These are phyloP conservation scores for Chlorodrepanis virens DNA, from an alignment of 2,113 vertebrate species.

Conservation along the genomic window DNA sequence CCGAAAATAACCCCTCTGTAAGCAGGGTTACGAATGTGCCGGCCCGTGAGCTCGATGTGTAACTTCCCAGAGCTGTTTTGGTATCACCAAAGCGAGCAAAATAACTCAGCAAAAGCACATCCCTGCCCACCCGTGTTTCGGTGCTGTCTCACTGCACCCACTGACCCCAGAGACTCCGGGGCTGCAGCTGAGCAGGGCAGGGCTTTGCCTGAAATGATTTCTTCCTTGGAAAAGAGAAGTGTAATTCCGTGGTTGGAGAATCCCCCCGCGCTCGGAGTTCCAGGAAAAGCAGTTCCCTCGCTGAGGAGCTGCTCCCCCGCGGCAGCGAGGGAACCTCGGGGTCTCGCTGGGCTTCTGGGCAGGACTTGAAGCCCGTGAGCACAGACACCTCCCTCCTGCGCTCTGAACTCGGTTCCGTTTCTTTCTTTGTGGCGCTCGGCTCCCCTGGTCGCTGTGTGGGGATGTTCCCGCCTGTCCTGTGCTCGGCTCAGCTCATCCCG, in stretches of 20 bases:
- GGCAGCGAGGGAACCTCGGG: not conserved
- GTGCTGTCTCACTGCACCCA: not conserved
- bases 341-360: accelerated
- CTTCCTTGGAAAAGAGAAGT: constrained; percentile 55
- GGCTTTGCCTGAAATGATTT: not conserved
- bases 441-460: accelerated
- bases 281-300: not conserved
- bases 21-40: not conserved
- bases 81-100: not conserved
- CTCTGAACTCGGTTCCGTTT: not conserved
- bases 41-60: not conserved
- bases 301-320: not conserved
- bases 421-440: not conserved
- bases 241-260: not conserved
- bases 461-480: accelerated
- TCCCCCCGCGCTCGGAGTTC: not conserved
- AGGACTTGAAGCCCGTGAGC: not conserved
- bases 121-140: not conserved
- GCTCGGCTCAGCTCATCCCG: not conserved
- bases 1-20: not conserved
- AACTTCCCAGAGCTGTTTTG: constrained; percentile 12
- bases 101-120: not conserved
- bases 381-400: not conserved
- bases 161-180: not conserved
- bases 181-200: not conserved